phyloP scores from a whole-genome alignment of 2,888 invertebrate species.

The Chydorus sphaericus region DNA sequence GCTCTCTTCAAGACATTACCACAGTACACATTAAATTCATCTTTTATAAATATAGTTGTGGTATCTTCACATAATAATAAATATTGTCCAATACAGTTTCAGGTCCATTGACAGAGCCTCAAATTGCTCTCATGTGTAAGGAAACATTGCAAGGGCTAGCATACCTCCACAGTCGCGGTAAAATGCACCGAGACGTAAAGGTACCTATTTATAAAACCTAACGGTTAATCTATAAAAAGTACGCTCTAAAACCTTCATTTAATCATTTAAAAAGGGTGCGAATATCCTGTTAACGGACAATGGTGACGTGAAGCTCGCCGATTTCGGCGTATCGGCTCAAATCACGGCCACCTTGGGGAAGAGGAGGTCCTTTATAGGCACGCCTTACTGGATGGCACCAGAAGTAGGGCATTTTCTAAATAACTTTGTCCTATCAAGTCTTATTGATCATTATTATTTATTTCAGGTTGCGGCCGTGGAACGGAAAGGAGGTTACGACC shows the following conservation, averaged over 20 bases:
- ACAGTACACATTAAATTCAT: too few relatives aligned
- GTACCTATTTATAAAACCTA: conserved; percentile 24
- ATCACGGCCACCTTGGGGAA: conserved; percentile 98
- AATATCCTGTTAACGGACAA: conserved; percentile 91
- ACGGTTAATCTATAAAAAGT: not conserved
- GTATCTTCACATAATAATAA: not conserved
- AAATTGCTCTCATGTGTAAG: conserved; percentile 95
- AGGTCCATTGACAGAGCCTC: conserved; percentile 82
- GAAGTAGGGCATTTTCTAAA: too few relatives aligned
- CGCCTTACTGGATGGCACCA: conserved; percentile 98
- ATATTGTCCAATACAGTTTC: conserved; percentile 56
- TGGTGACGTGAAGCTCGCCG: conserved; percentile 95
- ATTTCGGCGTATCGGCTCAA: conserved; percentile 99
- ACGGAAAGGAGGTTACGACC: conserved; percentile 95
- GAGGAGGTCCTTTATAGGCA: conserved; percentile 89
- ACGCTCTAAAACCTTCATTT: not conserved
- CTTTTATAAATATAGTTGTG: not conserved
- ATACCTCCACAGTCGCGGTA: conserved; percentile 90
- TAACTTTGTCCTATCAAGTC: not conserved
- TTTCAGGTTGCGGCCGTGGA: conserved; percentile 86
- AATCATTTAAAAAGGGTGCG: conserved; percentile 70
- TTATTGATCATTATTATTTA: conserved; percentile 6
- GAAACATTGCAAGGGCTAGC: conserved; percentile 90
- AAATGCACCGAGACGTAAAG: conserved; percentile 80
- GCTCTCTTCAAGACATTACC: conserved; percentile 98